Evolutionary conservation across 2,113 vertebrate genomes (phyloP).

Genomic region (Grantiella picta): DNA sequence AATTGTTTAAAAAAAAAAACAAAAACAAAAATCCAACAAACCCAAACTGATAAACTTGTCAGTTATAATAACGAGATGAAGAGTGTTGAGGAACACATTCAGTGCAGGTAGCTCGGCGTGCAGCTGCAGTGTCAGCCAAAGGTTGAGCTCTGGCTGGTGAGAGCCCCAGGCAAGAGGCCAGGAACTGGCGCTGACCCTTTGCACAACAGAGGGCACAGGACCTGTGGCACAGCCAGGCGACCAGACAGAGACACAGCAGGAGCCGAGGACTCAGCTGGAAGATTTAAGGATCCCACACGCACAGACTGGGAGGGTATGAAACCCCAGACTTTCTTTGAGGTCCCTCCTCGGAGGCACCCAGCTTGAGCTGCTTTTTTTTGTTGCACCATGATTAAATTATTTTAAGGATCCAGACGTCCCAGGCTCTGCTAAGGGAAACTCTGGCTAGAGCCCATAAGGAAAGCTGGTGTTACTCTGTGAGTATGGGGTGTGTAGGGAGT

Average conservation of each 20-base stretch:
- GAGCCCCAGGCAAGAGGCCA: background rate
- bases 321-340: background rate
- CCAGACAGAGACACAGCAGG: background rate
- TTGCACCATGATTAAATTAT: background rate
- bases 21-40: background rate
- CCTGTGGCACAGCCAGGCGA: background rate
- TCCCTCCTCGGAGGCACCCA: accelerated
- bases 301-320: background rate
- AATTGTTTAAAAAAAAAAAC: background rate
- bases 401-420: background rate
- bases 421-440: background rate
- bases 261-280: background rate
- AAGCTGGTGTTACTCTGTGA: background rate
- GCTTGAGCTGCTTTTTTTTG: background rate
- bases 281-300: no score
- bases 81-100: background rate
- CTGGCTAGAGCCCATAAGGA: accelerated
- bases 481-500: background rate
- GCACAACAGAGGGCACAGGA: background rate
- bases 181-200: background rate
- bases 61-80: background rate
- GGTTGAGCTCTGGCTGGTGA: background rate
- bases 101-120: background rate
- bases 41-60: background rate
- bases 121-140: background rate